Evolutionary conservation across 2,797 vertebrate species (phyloP).

Genomic region (Pristis pectinata): DNA sequence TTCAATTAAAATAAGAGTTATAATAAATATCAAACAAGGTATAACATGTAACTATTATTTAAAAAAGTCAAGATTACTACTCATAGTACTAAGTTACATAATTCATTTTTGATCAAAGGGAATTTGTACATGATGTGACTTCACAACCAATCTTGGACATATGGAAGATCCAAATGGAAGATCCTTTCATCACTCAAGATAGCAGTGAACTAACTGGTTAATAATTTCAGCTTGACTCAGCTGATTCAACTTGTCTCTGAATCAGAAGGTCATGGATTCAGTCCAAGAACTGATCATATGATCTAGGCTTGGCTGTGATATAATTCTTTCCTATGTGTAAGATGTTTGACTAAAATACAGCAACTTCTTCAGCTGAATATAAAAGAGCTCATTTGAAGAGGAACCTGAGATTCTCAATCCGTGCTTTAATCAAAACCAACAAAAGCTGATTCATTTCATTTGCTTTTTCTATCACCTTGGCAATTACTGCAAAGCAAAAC

Average conservation of each 20-base stretch:
- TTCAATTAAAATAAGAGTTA: not conserved
- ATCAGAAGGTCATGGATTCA: not conserved
- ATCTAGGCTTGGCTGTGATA: not conserved
- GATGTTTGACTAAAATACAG: not conserved
- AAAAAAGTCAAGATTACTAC: not conserved
- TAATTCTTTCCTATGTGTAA: not conserved
- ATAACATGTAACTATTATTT: not conserved
- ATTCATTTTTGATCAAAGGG: not conserved
- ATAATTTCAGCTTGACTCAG: not conserved
- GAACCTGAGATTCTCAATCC: not conserved
- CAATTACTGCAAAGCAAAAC: not conserved
- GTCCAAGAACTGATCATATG: not conserved
- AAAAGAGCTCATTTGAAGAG: not conserved
- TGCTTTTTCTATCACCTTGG: not conserved
- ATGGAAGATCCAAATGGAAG: not conserved
- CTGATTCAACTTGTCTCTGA: not conserved
- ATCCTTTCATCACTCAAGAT: not conserved
- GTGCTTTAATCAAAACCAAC: not conserved
- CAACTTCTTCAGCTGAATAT: not conserved
- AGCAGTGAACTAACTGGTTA: not conserved
- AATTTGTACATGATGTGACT: not conserved
- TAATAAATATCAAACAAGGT: not conserved
- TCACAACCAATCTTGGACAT: not conserved
- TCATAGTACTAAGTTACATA: not conserved
- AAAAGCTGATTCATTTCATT: not conserved